Conservation (phyloP, 2,888 invertebrate species). For the Acleris holmiana region DNA sequence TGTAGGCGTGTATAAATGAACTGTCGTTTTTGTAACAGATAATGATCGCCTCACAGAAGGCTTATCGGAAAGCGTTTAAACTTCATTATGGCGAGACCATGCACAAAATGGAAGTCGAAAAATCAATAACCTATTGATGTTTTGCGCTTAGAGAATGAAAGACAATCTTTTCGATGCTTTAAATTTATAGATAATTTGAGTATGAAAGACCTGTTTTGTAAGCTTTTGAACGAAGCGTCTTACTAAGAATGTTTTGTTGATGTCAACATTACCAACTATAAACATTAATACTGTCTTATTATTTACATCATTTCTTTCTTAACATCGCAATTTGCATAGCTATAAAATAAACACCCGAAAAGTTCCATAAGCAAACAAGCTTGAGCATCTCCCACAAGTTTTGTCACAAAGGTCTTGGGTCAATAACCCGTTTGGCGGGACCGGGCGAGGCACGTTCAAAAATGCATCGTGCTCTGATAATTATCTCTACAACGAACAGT, state of each 20-base stretch:
- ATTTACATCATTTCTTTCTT: slow-evolving; percentile 40
- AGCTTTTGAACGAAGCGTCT: neutral
- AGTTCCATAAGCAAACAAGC: slow-evolving; percentile 52
- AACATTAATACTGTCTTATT: slow-evolving; percentile 38
- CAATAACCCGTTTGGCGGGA: slow-evolving; percentile 76
- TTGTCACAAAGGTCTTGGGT: slow-evolving; percentile 80
- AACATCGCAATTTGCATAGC: slow-evolving; percentile 20
- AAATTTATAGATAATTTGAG: no score
- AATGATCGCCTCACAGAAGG: slow-evolving; percentile 24
- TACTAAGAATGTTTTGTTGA: neutral
- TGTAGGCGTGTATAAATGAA: slow-evolving; percentile 36
- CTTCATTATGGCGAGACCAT: slow-evolving; percentile 13
- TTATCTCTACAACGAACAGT: slow-evolving; percentile 22
- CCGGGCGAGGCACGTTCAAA: slow-evolving; percentile 65
- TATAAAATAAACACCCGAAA: slow-evolving; percentile 38
- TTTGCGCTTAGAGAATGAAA: neutral
- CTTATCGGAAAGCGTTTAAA: slow-evolving; percentile 30
- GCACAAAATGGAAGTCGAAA: slow-evolving; percentile 13
- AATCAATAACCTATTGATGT: slow-evolving; percentile 18
- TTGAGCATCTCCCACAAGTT: slow-evolving; percentile 75
- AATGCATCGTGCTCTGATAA: slow-evolving; percentile 59
- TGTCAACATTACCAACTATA: neutral
- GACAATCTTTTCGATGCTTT: no score
- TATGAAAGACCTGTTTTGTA: no score
- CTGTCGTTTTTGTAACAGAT: slow-evolving; percentile 17